Conservation (phyloP, 2,113 vertebrate genomes). For the Perca fluviatilis region DNA sequence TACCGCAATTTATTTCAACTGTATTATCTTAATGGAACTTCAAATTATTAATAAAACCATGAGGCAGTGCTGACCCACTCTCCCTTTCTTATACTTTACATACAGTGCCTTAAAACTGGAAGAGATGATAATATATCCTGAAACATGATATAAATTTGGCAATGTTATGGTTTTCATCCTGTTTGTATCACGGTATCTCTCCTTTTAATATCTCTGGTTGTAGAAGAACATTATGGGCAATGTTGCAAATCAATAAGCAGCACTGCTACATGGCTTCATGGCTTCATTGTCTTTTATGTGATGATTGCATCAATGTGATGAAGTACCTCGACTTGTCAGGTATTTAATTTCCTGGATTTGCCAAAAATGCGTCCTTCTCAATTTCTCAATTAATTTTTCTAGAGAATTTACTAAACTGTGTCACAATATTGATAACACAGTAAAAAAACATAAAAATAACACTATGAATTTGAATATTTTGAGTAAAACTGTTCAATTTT, state of each 20-base stretch:
- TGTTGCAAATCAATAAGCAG: constrained; percentile 14
- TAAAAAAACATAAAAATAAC: no score
- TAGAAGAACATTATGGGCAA: not conserved
- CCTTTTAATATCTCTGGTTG: not conserved
- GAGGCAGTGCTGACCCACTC: not conserved
- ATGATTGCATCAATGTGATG: not conserved
- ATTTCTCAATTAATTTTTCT: not conserved
- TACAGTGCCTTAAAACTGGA: not conserved
- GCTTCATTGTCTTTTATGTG: not conserved
- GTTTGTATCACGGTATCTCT: not conserved
- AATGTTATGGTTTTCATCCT: not conserved
- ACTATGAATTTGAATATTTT: not conserved
- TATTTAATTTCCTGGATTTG: not conserved
- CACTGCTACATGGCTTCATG: not conserved
- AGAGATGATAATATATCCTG: not conserved
- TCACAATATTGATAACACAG: not conserved
- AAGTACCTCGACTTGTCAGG: not conserved
- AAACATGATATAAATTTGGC: not conserved
- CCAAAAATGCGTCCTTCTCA: not conserved
- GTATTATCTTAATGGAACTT: not conserved
- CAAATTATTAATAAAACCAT: not conserved
- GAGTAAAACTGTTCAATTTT: not conserved
- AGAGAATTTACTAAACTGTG: not conserved
- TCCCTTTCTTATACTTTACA: not conserved
- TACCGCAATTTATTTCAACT: not conserved